Evolutionary conservation across 2,888 invertebrate species (phyloP).

Genomic region (Pyralis farinalis): DNA sequence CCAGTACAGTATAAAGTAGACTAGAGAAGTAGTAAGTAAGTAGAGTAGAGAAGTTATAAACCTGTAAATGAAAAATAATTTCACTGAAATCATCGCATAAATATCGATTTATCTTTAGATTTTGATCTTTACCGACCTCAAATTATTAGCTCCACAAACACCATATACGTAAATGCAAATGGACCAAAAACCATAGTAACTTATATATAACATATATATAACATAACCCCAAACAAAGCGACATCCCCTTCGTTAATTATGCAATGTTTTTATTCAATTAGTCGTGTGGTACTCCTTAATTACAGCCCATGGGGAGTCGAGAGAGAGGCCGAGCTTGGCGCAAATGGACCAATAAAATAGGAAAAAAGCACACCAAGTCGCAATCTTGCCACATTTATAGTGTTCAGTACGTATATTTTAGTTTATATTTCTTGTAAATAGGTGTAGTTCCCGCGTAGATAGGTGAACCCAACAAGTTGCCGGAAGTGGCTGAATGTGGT

Average conservation of each 20-base stretch:
- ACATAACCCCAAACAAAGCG: constrained; percentile 18
- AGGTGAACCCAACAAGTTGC: too few species aligned
- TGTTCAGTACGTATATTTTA: constrained; percentile 12
- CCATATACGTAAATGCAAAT: constrained; percentile 26
- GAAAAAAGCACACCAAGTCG: constrained; percentile 25
- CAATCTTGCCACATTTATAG: not conserved
- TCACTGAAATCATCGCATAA: too few species aligned
- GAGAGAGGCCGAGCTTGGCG: constrained; percentile 48
- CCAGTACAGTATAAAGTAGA: too few species aligned
- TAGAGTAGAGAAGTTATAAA: too few species aligned
- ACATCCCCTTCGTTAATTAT: constrained; percentile 56
- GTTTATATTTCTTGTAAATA: too few species aligned
- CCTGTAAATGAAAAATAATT: too few species aligned
- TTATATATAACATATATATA: too few species aligned
- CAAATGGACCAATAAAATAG: constrained; percentile 59
- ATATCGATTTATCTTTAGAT: too few species aligned
- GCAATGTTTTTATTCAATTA: constrained; percentile 76
- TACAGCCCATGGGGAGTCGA: constrained; percentile 47
- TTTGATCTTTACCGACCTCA: too few species aligned
- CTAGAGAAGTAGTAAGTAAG: too few species aligned
- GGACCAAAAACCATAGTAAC: constrained; percentile 6
- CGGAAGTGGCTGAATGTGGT: too few species aligned
- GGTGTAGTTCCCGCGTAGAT: too few species aligned
- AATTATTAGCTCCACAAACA: constrained; percentile 15
- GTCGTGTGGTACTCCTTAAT: constrained; percentile 64